phyloP scores from a whole-genome alignment of 2,113 vertebrate genomes.

The Prochilodus magdalenae region DNA sequence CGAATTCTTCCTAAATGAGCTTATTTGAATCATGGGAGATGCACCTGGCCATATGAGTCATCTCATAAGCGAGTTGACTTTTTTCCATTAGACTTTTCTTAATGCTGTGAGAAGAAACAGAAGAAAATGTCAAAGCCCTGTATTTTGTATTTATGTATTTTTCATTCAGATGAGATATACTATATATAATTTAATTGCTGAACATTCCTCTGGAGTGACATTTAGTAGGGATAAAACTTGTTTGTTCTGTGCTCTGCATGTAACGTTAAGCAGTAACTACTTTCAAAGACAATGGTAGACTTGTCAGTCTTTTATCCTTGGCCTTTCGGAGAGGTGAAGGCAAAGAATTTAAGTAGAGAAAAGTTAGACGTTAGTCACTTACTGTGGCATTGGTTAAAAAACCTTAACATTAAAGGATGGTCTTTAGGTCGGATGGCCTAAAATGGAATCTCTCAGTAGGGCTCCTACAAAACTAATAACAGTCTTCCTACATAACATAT shows the following conservation, averaged over 20 bases:
- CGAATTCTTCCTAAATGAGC: background rate
- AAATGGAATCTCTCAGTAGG: background rate
- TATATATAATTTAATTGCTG: background rate
- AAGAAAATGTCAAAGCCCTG: background rate
- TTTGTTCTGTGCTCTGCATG: background rate
- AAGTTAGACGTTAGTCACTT: background rate
- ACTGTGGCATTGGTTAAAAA: background rate
- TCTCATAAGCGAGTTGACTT: background rate
- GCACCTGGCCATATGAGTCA: background rate
- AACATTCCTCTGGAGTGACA: background rate
- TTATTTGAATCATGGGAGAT: background rate
- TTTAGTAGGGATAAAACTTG: background rate
- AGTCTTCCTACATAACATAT: background rate
- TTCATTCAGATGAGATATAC: background rate
- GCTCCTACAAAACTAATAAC: background rate
- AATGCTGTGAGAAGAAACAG: background rate
- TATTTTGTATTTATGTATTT: too few species aligned
- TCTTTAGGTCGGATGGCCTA: background rate
- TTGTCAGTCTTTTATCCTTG: background rate
- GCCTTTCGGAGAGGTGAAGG: background rate
- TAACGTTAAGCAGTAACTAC: background rate
- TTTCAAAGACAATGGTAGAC: background rate
- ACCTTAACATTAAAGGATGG: background rate
- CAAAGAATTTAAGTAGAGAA: background rate
- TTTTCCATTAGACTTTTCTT: background rate